These are phyloP conservation scores for Zosterops japonicus DNA, from an alignment of 2,113 vertebrate genomes.

Conservation along the genomic window DNA sequence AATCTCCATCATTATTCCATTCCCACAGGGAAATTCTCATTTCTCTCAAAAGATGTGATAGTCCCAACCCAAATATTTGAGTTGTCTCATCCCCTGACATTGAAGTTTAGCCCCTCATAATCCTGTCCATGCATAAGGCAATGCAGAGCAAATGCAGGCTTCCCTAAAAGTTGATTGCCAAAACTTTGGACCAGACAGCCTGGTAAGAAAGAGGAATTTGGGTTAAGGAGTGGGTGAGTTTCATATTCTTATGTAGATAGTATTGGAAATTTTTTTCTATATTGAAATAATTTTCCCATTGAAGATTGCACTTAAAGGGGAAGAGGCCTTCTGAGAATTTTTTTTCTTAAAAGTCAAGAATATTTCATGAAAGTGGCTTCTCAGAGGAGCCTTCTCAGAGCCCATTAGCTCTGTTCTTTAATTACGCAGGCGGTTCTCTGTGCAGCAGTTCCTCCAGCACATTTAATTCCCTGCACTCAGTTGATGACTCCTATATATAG, in stretches of 20 bases:
- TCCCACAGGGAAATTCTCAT: not conserved
- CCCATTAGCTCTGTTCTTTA: not conserved
- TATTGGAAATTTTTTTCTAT: not conserved
- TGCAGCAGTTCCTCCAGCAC: not conserved
- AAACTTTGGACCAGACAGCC: not conserved
- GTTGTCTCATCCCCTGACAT: not conserved
- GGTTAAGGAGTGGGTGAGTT: rapidly evolving
- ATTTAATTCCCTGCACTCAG: not conserved
- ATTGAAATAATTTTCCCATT: not conserved
- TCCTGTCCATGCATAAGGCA: not conserved
- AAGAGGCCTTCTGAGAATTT: not conserved
- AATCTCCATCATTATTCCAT: not conserved
- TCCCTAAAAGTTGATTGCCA: not conserved
- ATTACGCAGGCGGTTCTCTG: not conserved
- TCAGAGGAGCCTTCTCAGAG: not conserved
- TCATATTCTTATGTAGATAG: not conserved
- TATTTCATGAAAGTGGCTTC: not conserved
- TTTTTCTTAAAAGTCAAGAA: not conserved
- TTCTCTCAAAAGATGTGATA: not conserved
- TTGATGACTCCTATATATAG: not conserved
- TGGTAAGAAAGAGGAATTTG: not conserved
- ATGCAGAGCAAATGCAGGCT: not conserved
- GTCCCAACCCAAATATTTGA: not conserved
- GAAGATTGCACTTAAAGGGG: not conserved
- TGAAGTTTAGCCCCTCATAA: not conserved